These are phyloP conservation scores for Schizopygopsis pylzovi DNA, from an alignment of 2,797 vertebrate species.

Conservation along the genomic window DNA sequence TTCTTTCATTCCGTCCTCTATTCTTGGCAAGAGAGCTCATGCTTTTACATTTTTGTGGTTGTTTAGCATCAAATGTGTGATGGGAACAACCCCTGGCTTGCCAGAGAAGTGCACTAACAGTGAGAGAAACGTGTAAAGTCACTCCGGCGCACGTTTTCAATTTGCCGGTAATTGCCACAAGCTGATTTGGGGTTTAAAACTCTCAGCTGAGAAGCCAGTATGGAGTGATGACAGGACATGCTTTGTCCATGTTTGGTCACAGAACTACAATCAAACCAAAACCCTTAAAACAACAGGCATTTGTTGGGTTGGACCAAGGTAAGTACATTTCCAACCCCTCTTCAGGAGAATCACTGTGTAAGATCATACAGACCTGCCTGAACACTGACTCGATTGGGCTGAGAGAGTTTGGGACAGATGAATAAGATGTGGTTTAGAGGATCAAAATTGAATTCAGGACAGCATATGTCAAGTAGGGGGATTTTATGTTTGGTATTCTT, in stretches of 20 bases:
- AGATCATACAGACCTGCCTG: conserved; percentile 24
- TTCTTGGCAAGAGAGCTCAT: conserved; percentile 27
- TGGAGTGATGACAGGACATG: conserved; percentile 60
- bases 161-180: conserved; percentile 65
- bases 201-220: conserved; percentile 50
- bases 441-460: background rate
- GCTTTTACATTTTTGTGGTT: conserved; percentile 41
- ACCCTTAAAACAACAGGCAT: conserved; percentile 26
- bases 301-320: conserved; percentile 41
- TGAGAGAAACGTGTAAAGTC: conserved; percentile 52
- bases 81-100: conserved; percentile 37
- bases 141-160: conserved; percentile 58
- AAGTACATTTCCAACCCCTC: conserved; percentile 31
- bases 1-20: background rate
- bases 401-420: conserved; percentile 13
- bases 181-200: conserved; percentile 63
- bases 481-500: conserved; percentile 11
- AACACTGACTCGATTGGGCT: conserved; percentile 1
- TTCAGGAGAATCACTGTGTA: background rate
- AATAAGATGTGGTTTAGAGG: conserved; percentile 24
- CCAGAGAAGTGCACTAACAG: conserved; percentile 54
- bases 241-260: conserved; percentile 53
- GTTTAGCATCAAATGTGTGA: conserved; percentile 46
- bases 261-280: conserved; percentile 43
- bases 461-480: background rate